These are phyloP conservation scores for Drosophila tristis DNA, from an alignment of 1,140 invertebrate species.

Conservation along the genomic window DNA sequence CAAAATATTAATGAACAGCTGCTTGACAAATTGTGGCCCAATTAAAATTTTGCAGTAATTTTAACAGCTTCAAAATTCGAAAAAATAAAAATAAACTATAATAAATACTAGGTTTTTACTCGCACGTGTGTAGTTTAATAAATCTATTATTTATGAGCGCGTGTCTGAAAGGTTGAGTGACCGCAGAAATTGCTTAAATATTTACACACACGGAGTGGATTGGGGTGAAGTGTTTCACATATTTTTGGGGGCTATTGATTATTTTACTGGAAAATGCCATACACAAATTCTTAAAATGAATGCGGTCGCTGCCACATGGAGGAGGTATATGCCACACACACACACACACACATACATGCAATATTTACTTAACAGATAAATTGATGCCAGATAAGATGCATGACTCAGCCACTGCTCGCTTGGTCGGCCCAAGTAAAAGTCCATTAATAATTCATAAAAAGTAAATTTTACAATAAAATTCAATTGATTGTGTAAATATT, in stretches of 20 bases:
- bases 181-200: slow-evolving; percentile 41
- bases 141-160: slow-evolving; percentile 5
- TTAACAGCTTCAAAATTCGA: too few species aligned
- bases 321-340: slow-evolving; percentile 23
- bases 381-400: slow-evolving; percentile 34
- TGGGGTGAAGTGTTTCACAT: background rate
- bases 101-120: too few species aligned
- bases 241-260: slow-evolving; percentile 29
- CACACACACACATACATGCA: slow-evolving; percentile 6
- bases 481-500: slow-evolving; percentile 80
- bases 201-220: slow-evolving; percentile 16
- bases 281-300: slow-evolving; percentile 52
- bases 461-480: slow-evolving; percentile 75
- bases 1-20: too few species aligned
- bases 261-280: slow-evolving; percentile 27
- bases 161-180: slow-evolving; percentile 17
- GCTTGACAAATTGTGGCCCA: too few species aligned
- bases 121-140: slow-evolving; percentile 5
- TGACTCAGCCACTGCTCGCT: background rate
- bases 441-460: slow-evolving; percentile 79
- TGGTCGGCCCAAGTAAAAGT: slow-evolving; percentile 27
- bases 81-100: too few species aligned
- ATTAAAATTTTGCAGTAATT: too few species aligned
- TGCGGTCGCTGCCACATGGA: slow-evolving; percentile 30
- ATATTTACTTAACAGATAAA: slow-evolving; percentile 10